Evolutionary conservation across 2,797 vertebrate genomes (phyloP).

Genomic region (Petrocephalus sullivani): DNA sequence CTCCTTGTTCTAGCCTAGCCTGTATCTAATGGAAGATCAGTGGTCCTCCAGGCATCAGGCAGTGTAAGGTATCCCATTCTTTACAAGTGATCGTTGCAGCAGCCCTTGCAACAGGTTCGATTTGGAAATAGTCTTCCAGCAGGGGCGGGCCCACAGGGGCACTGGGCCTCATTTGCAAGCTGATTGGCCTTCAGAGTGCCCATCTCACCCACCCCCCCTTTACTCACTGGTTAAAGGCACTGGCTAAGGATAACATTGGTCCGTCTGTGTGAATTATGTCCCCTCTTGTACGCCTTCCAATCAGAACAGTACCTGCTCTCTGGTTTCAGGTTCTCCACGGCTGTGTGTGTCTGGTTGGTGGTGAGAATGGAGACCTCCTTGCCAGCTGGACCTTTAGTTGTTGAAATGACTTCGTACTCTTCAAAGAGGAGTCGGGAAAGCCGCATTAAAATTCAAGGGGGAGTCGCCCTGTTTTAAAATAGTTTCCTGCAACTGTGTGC

Average conservation of each 20-base stretch:
- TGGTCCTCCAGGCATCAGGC: not conserved
- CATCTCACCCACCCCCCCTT: not conserved
- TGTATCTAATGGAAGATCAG: conserved; percentile 14
- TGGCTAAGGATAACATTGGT: not conserved
- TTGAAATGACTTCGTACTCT: conserved; percentile 90
- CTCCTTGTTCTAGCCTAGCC: conserved; percentile 37
- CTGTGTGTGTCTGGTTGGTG: conserved; percentile 87
- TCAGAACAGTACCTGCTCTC: conserved; percentile 75
- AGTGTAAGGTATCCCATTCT: not conserved
- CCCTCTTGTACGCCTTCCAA: not conserved
- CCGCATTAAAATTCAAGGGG: not conserved
- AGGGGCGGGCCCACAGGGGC: not conserved
- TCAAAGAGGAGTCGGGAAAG: conserved; percentile 7
- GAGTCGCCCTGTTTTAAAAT: not conserved
- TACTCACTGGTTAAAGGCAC: not conserved
- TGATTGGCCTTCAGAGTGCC: not conserved
- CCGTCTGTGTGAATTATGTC: not conserved
- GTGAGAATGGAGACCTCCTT: conserved; percentile 78
- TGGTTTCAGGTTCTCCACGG: conserved; percentile 88
- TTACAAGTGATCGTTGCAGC: not conserved
- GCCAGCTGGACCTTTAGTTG: conserved; percentile 73
- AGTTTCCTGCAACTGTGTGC: not conserved
- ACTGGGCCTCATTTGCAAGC: not conserved
- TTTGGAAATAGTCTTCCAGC: not conserved
- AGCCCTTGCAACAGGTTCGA: not conserved